A percentile compares a stretch with the other conserved stretches of the same genome.
phyloP scores from a whole-genome alignment of 1,140 invertebrate genomes.

The Paraescarpia echinospica region DNA sequence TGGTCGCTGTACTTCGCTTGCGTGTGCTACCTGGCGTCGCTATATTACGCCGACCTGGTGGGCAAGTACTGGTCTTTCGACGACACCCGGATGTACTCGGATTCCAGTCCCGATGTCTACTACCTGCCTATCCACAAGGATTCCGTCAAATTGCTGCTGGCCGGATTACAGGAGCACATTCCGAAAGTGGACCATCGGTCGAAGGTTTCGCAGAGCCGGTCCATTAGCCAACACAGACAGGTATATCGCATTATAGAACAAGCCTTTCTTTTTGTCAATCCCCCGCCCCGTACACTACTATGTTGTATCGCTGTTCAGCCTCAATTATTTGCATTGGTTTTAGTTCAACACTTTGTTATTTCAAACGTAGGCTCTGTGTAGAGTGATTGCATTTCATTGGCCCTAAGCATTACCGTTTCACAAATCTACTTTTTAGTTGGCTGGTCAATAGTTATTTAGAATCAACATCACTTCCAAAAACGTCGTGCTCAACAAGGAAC shows the following conservation, averaged over 20 bases:
- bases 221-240: not conserved
- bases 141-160: not conserved
- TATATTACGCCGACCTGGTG: not conserved
- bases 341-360: too few species aligned
- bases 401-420: too few species aligned
- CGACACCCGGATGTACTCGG: not conserved
- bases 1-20: not conserved
- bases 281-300: too few species aligned
- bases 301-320: too few species aligned
- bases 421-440: too few species aligned
- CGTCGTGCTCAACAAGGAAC: too few species aligned
- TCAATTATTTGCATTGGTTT: too few species aligned
- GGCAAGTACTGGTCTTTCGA: not conserved
- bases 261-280: too few species aligned
- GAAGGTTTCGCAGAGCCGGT: not conserved
- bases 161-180: not conserved
- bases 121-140: not conserved
- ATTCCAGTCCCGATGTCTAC: not conserved
- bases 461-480: too few species aligned
- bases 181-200: not conserved
- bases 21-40: not conserved
- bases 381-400: too few species aligned
- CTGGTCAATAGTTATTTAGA: too few species aligned
- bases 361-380: too few species aligned
- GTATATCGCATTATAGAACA: not conserved